phyloP scores from a whole-genome alignment of 2,797 vertebrate genomes.

The Aplochiton taeniatus region DNA sequence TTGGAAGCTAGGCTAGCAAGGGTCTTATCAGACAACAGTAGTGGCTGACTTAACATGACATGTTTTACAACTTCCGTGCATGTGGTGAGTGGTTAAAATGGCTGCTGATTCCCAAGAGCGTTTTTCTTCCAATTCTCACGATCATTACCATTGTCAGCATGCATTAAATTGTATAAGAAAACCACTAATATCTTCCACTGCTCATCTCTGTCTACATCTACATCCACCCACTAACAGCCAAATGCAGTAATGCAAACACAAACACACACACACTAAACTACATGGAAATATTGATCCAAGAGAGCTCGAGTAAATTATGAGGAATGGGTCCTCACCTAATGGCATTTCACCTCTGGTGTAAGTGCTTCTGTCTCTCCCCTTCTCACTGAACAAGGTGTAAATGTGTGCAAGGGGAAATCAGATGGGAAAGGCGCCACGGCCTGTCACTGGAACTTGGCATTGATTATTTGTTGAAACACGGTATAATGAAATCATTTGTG shows the following conservation, averaged over 20 bases:
- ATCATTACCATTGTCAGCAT: slow-evolving; percentile 61
- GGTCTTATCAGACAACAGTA: slow-evolving; percentile 22
- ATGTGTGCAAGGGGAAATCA: slow-evolving; percentile 57
- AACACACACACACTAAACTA: neutral
- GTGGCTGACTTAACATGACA: slow-evolving; percentile 15
- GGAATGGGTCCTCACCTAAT: slow-evolving; percentile 61
- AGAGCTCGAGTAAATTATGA: slow-evolving; percentile 62
- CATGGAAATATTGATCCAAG: slow-evolving; percentile 58
- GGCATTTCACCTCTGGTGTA: slow-evolving; percentile 61
- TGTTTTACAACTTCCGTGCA: slow-evolving; percentile 34
- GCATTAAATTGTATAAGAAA: slow-evolving; percentile 62
- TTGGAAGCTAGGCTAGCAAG: slow-evolving; percentile 18
- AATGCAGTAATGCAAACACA: neutral
- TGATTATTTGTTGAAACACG: slow-evolving; percentile 52
- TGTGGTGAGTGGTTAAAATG: slow-evolving; percentile 29
- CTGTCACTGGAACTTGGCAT: slow-evolving; percentile 51
- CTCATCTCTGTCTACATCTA: too few species aligned
- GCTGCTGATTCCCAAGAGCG: slow-evolving; percentile 30
- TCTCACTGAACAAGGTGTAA: slow-evolving; percentile 38
- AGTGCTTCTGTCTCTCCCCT: slow-evolving; percentile 25
- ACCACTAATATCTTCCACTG: slow-evolving; percentile 37
- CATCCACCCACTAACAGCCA: slow-evolving; percentile 26
- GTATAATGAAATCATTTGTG: slow-evolving; percentile 43
- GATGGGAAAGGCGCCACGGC: slow-evolving; percentile 42
- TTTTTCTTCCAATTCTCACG: slow-evolving; percentile 45